Evolutionary conservation across 2,888 invertebrate genomes (phyloP).

Genomic region (Trissolcus japonicus): DNA sequence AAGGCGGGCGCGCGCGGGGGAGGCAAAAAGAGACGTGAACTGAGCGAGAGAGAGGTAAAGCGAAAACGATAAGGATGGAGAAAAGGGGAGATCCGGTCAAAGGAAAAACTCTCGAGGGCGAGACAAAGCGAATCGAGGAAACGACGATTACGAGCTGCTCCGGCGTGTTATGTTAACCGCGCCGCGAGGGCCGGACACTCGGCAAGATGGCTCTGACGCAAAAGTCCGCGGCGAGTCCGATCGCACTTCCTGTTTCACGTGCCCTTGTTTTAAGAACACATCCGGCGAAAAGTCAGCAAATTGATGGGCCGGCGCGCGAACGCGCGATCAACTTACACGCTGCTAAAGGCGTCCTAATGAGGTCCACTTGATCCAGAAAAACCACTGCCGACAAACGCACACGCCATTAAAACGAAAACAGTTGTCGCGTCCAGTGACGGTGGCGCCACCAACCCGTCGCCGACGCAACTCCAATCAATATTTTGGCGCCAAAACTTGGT

Average conservation of each 20-base stretch:
- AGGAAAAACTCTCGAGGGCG: background rate
- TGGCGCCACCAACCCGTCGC: conserved; percentile 36
- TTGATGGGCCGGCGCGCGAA: background rate
- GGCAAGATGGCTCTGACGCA: conserved; percentile 58
- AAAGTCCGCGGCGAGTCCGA: conserved; percentile 32
- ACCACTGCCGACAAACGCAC: conserved; percentile 39
- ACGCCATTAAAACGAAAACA: conserved; percentile 56
- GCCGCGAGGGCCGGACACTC: conserved; percentile 24
- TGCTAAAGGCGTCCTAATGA: conserved; percentile 16
- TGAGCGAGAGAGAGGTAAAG: background rate
- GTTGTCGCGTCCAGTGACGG: conserved; percentile 52
- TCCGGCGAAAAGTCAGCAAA: background rate
- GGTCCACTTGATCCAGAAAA: conserved; percentile 24
- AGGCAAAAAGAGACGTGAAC: conserved; percentile 9
- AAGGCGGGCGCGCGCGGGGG: conserved; percentile 11
- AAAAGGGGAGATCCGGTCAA: background rate
- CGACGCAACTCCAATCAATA: conserved; percentile 32
- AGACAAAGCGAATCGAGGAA: background rate
- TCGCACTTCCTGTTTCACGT: conserved; percentile 48
- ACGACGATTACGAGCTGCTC: background rate
- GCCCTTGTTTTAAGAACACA: conserved; percentile 42
- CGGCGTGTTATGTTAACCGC: conserved; percentile 10
- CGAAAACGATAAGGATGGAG: conserved; percentile 3
- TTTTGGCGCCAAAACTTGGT: conserved; percentile 49
- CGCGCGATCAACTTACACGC: conserved; percentile 26